Conservation (phyloP, 2,113 vertebrate genomes). For the Noctilio leporinus region DNA sequence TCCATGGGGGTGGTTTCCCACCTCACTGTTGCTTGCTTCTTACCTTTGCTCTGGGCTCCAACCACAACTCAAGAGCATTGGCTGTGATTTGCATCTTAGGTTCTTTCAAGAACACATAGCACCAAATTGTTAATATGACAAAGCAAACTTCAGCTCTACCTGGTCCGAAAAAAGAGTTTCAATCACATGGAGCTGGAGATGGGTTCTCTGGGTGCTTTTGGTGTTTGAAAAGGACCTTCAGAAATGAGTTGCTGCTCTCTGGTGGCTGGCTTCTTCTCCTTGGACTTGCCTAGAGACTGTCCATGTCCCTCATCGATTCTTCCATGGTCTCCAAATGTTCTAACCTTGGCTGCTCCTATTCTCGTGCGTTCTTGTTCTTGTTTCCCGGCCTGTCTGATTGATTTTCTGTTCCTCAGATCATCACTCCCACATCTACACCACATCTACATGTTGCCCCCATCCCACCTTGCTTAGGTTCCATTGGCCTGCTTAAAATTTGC, state of each 20-base stretch:
- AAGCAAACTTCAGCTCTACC: not conserved
- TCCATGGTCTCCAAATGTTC: not conserved
- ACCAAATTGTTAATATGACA: not conserved
- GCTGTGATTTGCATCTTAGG: not conserved
- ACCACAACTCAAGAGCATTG: not conserved
- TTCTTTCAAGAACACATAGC: not conserved
- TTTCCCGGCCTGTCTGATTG: not conserved
- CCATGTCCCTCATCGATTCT: not conserved
- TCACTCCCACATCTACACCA: not conserved
- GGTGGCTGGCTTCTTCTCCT: rapidly evolving
- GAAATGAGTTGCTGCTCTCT: not conserved
- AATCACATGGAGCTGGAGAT: not conserved
- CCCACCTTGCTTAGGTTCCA: rapidly evolving
- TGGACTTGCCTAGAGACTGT: not conserved
- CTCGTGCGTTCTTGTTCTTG: not conserved
- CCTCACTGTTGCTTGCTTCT: not conserved
- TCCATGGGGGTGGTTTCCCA: not conserved
- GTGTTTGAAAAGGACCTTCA: not conserved
- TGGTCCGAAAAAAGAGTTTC: not conserved
- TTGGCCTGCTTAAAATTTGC: not conserved
- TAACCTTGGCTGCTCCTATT: not conserved
- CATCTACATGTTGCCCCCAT: rapidly evolving
- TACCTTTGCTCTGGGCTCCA: not conserved
- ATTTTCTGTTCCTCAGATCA: not conserved
- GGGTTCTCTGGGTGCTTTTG: not conserved